These are phyloP conservation scores for Falcaria lacertinaria DNA, from an alignment of 2,888 invertebrate species.

Conservation along the genomic window DNA sequence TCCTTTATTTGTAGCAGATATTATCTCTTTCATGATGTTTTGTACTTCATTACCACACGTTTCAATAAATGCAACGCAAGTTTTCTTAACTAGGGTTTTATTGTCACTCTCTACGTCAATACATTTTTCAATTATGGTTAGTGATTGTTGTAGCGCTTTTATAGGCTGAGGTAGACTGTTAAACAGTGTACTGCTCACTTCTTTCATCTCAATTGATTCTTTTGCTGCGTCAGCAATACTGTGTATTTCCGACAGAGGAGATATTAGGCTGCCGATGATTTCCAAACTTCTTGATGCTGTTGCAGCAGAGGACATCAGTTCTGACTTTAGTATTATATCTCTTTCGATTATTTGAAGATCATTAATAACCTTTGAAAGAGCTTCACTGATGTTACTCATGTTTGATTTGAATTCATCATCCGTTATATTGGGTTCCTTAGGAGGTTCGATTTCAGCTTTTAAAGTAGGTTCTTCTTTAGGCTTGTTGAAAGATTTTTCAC, in stretches of 20 bases:
- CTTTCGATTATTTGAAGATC: slow-evolving; percentile 81
- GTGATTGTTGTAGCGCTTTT: slow-evolving; percentile 81
- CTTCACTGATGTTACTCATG: slow-evolving; percentile 37
- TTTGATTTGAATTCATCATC: slow-evolving; percentile 44
- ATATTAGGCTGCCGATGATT: slow-evolving; percentile 80
- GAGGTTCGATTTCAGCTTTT: slow-evolving; percentile 1
- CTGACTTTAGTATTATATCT: slow-evolving; percentile 82
- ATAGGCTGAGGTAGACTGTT: slow-evolving; percentile 79
- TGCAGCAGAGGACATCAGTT: slow-evolving; percentile 83
- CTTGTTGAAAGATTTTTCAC: slow-evolving; percentile 69
- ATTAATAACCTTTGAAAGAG: slow-evolving; percentile 72
- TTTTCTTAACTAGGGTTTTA: slow-evolving; percentile 83
- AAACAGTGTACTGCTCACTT: slow-evolving; percentile 74
- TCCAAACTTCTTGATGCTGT: slow-evolving; percentile 84
- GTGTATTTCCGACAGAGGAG: slow-evolving; percentile 82
- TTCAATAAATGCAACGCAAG: slow-evolving; percentile 83
- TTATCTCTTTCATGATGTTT: slow-evolving; percentile 69
- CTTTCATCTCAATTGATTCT: slow-evolving; percentile 56
- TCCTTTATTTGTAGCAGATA: slow-evolving; percentile 57
- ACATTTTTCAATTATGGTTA: slow-evolving; percentile 84
- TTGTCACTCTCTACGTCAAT: slow-evolving; percentile 83
- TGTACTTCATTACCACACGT: slow-evolving; percentile 79
- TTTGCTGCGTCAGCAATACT: slow-evolving; percentile 78
- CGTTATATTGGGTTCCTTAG: slow-evolving; percentile 23
- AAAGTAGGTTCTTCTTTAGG: slow-evolving; percentile 46